Conservation (phyloP, 2,113 vertebrate genomes). For the Prolemur simus region DNA sequence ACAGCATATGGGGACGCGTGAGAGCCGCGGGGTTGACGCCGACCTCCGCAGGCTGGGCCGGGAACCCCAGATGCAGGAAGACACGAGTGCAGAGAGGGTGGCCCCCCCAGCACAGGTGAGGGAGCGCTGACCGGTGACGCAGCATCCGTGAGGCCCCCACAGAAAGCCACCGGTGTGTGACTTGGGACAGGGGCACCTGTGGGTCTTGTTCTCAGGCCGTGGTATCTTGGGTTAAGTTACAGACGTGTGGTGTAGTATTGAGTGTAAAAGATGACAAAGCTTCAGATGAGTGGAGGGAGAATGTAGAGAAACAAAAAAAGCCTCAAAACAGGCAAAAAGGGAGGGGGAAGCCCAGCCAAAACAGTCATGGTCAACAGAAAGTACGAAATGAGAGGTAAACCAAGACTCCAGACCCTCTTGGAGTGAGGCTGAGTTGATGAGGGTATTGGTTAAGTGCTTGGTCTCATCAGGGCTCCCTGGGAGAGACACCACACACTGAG, state of each 20-base stretch:
- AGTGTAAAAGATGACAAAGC: background rate
- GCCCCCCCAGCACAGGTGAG: too few relatives aligned
- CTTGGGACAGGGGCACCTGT: accelerated
- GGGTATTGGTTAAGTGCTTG: accelerated
- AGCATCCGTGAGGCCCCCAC: background rate
- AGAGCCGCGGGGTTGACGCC: background rate
- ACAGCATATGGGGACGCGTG: background rate
- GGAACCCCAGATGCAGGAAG: background rate
- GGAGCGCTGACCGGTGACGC: too few relatives aligned
- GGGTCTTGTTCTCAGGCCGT: background rate
- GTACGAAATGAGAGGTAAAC: background rate
- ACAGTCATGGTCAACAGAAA: background rate
- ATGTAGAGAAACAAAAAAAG: background rate
- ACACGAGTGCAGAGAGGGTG: background rate
- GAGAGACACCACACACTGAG: background rate
- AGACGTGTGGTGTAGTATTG: background rate
- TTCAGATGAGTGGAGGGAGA: background rate
- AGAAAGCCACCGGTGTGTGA: too few relatives aligned
- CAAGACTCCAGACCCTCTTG: background rate
- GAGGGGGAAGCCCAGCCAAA: background rate
- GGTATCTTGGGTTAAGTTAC: background rate
- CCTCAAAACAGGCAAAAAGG: background rate
- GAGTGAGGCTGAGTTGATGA: too few relatives aligned
- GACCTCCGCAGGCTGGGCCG: background rate
- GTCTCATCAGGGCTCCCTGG: background rate